Base-by-base conservation (phyloP, 1,140 invertebrate genomes). In the Ctenoplectra terminalis region DNA sequence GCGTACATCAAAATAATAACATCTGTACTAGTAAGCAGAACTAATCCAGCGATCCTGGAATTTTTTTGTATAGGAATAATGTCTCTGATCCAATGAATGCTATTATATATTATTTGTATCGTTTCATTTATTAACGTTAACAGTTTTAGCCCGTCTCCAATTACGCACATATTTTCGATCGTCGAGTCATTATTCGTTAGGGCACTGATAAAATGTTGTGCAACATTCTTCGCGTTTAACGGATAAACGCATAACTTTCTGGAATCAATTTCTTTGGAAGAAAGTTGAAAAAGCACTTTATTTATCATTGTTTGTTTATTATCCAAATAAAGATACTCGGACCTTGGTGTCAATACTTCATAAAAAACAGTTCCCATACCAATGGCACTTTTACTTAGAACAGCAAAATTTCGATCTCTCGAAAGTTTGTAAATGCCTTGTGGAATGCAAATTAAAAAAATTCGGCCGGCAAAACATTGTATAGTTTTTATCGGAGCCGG, bases 351-450 rank as follows among this genome's bases (percentile, higher is more conserved):
- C 1, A 92, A 72, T 17, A 91, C 87, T 23, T 91, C 78, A 37
- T 84, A 90, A 72, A 86, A 92, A 2, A 80, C 56, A 0, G 83
- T 72, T 0, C 89, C 91, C 37, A 93, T 81, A 26, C 77, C 89
- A 54, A 93, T 78, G 0, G 86, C 93, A n/a, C 52, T 76, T 23
- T 72, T 84, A 50, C 90, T 92, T 20, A 94, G 46, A 8, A 72
- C 4, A 0, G 48, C 82, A 54, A 92, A 91, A 26, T 84, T 71
- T 40, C 77, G 29, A 1, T 81, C 69, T 17, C 89, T 66, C 6
- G 87, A 84, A 17, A 93, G 26, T 80, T 93, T 92, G 15, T 92
- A 92, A 34, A 90, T 82, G 3, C 93, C 92, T 43, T 46, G 52
- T 1, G 92, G 90, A 23, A 50, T 63, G 61, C 91, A 93, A 5